Base-by-base conservation (phyloP, 2,113 vertebrate species). In the Elgaria multicarinata region DNA sequence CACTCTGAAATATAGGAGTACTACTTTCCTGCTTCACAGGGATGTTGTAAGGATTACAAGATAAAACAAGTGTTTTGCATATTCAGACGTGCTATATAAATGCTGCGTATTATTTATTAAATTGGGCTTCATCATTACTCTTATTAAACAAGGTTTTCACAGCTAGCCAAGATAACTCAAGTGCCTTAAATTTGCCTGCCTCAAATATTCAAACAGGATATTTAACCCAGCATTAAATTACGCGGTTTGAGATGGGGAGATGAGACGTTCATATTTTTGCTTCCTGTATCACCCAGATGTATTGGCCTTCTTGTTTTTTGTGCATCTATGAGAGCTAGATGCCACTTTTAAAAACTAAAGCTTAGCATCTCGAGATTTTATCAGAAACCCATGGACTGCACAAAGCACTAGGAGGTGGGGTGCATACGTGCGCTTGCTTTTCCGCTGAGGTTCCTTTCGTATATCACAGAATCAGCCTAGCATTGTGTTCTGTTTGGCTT, bases 41-140 rank as follows among this genome's bases (percentile, higher is more conserved):
- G 42, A 50, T 31, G 36, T 74, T 46, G 55, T 83, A 89, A 83
- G 8, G 24, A 79, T 67, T 87, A 53, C 75, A 87, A 50, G 36
- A 36, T 72, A 69, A 50, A 50, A 69, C 7, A 78, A 39, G 58
- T n/a, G 33, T 66, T 87, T 50, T 36, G n/a, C 71, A 87, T 71
- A 80, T 55, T 71, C 77, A 71, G 31, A 89, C 50, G 39, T 89
- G 80, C 58, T 75, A 83, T 44, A 83, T 83, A 75, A 89, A 83
- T 83, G 87, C 80, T 76, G 6, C 58, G 28, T 50, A 89, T 83
- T 76, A 81, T 71, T 39, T 55, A 55, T 71, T 46, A 76, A 75
- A 83, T 58, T 75, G 20, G 31, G 80, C 36, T 66, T 89, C 69
- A 31, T 78, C 18, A 50, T 77, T 67, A 77, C 42, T 22, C 58